Evolutionary conservation across 2,113 vertebrate species (phyloP).

Genomic region (Sialia sialis): DNA sequence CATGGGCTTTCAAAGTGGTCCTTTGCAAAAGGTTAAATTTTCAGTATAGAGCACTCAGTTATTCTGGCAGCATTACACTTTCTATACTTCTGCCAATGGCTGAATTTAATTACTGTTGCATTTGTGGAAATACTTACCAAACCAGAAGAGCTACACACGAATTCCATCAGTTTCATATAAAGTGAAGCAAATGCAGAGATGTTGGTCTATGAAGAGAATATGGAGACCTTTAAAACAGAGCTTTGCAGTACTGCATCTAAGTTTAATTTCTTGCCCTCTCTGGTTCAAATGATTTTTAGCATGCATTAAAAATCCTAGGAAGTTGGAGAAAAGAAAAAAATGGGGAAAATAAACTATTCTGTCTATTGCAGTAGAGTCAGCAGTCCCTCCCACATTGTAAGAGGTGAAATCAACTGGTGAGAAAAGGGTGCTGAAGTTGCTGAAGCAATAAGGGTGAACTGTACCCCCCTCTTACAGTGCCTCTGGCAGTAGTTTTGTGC

Average conservation of each 20-base stretch:
- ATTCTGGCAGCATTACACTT: slow-evolving; percentile 20
- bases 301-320: background rate
- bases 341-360: background rate
- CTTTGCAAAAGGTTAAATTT: background rate
- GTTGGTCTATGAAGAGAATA: background rate
- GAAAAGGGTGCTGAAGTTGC: background rate
- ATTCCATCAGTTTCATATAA: background rate
- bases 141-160: background rate
- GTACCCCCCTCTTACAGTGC: background rate
- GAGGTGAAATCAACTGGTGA: background rate
- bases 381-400: background rate
- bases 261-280: background rate
- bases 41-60: background rate
- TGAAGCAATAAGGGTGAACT: background rate
- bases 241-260: background rate
- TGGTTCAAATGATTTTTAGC: background rate
- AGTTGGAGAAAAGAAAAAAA: background rate
- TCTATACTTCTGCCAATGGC: slow-evolving; percentile 24
- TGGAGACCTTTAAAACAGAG: background rate
- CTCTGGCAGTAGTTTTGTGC: background rate
- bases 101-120: slow-evolving; percentile 38
- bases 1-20: background rate
- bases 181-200: background rate
- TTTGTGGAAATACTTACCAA: slow-evolving; percentile 62
- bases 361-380: background rate